Evolutionary conservation across 2,888 invertebrate genomes (phyloP), one percentile per base, ranked within the genome.

Genomic region (Epistrophe grossulariae): DNA sequence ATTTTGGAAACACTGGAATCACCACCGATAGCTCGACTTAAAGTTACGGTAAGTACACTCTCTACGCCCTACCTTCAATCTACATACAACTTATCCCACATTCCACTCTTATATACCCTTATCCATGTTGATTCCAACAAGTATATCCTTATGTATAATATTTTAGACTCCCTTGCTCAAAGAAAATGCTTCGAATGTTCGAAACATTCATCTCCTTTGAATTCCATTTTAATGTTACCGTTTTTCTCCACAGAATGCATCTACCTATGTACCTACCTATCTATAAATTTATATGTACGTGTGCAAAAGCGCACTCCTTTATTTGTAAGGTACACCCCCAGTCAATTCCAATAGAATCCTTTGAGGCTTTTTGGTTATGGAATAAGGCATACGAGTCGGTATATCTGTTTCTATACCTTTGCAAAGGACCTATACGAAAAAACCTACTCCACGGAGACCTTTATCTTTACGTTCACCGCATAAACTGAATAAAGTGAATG

Each of bases 1-100:
- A 93, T 93, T 88, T 88, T 93, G 81, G 93, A 93, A 89, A 92
- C 93, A 11, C 88, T 93, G 70, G 93, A 93, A 88, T 92, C 93
- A 40, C 92, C 93, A 68, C 91, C 93, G 43, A 92, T 93, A 89
- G 92, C 92, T 66, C 90, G 93, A 85, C 91, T 93, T 28, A 92
- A 93, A 91, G 90, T 92, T 82, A 92, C 93, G 91, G 93, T 93
- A 89, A 91, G 92, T 90, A 71, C 64, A 85, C 38, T 71, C 64
- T 64, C 35, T 10, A 9, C 31, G 1, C 40, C n/a, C 24, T 7
- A 28, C 28, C 8, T 3, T 1, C 13, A 24, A 8, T 15, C 28
- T 9, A 55, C 31, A n/a, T n/a, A 1, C 19, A 19, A 2, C 31
- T 7, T 28, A 43, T 38, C 11, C 24, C 40, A 15, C 64, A 66